Evolutionary conservation across 37 sponge, comb jelly and placozoan species (phyloP).

Genomic region (Oscarella lobularis): DNA sequence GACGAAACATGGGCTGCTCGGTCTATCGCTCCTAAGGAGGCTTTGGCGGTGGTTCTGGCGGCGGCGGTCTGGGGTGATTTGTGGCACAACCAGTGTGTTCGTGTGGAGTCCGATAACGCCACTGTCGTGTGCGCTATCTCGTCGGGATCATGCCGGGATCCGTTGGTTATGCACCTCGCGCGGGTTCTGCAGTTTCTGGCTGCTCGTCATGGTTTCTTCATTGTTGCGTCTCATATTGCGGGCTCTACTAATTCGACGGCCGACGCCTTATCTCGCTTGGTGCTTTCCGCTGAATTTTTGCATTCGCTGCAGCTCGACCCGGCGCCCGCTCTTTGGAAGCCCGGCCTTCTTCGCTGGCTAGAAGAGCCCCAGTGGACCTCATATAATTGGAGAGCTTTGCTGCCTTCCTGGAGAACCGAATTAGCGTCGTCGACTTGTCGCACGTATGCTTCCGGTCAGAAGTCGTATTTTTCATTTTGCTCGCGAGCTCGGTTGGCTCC

Average conservation of each 20-base stretch:
- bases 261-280: slow-evolving; percentile 23
- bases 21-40: slow-evolving; percentile 30
- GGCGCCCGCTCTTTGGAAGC: too few species aligned
- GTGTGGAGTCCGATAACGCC: slow-evolving; percentile 27
- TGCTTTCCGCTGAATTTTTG: too few species aligned
- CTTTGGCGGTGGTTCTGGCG: slow-evolving; percentile 17
- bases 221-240: slow-evolving; percentile 21
- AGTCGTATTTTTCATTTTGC: slow-evolving; percentile 4
- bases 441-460: slow-evolving; percentile 9
- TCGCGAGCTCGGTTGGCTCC: not conserved
- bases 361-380: slow-evolving; percentile 47
- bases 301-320: too few species aligned
- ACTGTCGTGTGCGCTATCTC: slow-evolving; percentile 34
- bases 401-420: slow-evolving; percentile 10
- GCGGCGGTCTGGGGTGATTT: slow-evolving; percentile 16
- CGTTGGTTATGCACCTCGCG: slow-evolving; percentile 21
- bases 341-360: too few species aligned
- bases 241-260: slow-evolving; percentile 16
- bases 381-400: slow-evolving; percentile 18
- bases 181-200: slow-evolving; percentile 18
- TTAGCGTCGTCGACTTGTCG: slow-evolving; percentile 19
- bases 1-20: not conserved
- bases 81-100: slow-evolving; percentile 12
- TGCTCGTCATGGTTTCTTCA: slow-evolving; percentile 3
- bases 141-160: slow-evolving; percentile 8